Percentiles rank a stretch among this genome's conserved stretches.
These are phyloP conservation scores for Mionectes olivaceus DNA, from an alignment of 2,797 vertebrate species.

Conservation along the genomic window DNA sequence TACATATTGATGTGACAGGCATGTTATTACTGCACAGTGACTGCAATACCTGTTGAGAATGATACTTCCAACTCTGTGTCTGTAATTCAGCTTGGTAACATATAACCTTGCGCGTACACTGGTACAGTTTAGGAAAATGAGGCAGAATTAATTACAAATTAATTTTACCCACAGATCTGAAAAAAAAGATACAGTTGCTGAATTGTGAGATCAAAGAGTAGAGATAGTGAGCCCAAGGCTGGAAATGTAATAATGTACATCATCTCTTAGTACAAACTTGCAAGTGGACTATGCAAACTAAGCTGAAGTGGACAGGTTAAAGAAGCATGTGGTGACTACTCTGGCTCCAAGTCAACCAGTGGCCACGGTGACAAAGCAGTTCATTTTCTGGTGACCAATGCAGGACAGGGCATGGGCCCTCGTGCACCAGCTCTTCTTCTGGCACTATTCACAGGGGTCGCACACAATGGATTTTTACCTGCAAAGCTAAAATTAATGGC, in stretches of 20 bases:
- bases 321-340: background rate
- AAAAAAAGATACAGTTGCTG: background rate
- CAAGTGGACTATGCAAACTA: too few relatives aligned
- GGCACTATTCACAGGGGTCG: background rate
- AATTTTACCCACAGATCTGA: background rate
- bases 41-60: background rate
- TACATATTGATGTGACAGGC: background rate
- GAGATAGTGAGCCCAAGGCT: background rate
- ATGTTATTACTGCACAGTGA: background rate
- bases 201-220: background rate
- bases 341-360: background rate
- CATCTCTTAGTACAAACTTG: background rate
- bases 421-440: fast-evolving
- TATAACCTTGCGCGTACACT: background rate
- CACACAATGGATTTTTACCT: background rate
- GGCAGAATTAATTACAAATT: background rate
- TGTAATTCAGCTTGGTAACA: background rate
- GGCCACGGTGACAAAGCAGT: background rate
- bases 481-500: background rate
- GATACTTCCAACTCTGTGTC: background rate
- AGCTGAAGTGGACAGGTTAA: background rate
- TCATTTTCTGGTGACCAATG: background rate
- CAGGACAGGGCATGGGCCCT: fast-evolving
- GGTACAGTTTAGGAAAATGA: background rate
- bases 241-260: background rate